These are phyloP conservation scores for Mustelus asterias DNA, from an alignment of 2,113 vertebrate species.

Conservation along the genomic window DNA sequence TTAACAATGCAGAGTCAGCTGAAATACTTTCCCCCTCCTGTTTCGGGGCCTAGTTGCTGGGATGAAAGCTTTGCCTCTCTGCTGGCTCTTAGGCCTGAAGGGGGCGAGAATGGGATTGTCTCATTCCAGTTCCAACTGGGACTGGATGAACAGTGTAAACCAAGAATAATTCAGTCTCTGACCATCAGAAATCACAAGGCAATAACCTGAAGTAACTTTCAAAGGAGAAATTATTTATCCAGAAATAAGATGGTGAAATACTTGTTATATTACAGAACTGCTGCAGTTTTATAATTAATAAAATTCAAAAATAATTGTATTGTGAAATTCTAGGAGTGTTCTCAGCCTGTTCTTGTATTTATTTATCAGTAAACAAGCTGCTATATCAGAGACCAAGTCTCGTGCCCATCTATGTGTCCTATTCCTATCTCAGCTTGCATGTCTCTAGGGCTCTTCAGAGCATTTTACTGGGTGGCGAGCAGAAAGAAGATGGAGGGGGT, in stretches of 20 bases:
- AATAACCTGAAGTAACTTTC: not conserved
- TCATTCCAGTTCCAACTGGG: slow-evolving; percentile 2
- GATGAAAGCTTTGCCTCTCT: not conserved
- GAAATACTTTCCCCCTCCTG: not conserved
- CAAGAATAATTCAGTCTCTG: not conserved
- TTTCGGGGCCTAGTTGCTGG: not conserved
- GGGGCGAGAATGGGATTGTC: not conserved
- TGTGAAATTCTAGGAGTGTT: not conserved
- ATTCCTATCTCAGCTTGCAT: not conserved
- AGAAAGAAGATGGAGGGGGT: not conserved
- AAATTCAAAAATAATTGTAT: slow-evolving; percentile 17
- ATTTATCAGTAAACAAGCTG: not conserved
- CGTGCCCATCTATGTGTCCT: not conserved
- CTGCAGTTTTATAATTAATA: slow-evolving; percentile 32
- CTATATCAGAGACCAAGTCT: not conserved
- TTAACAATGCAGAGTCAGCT: not conserved
- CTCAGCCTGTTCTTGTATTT: not conserved
- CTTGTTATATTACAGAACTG: slow-evolving; percentile 15
- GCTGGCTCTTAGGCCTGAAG: not conserved
- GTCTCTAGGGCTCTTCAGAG: not conserved
- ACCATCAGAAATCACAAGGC: not conserved
- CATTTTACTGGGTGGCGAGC: not conserved
- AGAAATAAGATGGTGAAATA: slow-evolving; percentile 3
- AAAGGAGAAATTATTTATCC: slow-evolving; percentile 25
- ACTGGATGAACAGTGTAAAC: not conserved